These are phyloP conservation scores for Sinodicranocentrus sp. DNA, from an alignment of 2,888 invertebrate species.

Conservation along the genomic window DNA sequence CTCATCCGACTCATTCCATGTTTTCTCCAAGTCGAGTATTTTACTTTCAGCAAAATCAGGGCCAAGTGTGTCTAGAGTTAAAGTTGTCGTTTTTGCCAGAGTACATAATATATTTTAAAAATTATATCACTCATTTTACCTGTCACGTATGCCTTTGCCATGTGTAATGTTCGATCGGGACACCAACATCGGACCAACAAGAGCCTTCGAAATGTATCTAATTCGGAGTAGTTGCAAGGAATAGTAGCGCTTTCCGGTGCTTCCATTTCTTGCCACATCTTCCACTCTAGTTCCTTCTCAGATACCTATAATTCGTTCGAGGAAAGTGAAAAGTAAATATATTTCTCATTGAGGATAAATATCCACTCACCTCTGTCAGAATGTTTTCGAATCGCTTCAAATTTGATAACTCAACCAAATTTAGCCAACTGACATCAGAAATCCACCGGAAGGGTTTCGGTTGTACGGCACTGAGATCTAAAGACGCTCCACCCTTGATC, in stretches of 20 bases:
- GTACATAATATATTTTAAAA: too few species aligned
- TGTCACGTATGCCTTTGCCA: conserved; percentile 93
- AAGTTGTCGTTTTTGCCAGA: too few species aligned
- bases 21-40: conserved; percentile 92
- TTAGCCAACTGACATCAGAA: conserved; percentile 96
- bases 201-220: conserved; percentile 93
- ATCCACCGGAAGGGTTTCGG: conserved; percentile 98
- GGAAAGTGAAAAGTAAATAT: background rate
- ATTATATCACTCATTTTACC: too few species aligned
- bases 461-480: conserved; percentile 94
- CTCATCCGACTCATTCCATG: conserved; percentile 93
- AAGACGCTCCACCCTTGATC: conserved; percentile 95
- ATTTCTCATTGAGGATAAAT: background rate
- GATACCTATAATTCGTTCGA: conserved; percentile 84
- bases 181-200: conserved; percentile 95
- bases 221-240: conserved; percentile 91
- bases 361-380: conserved; percentile 83
- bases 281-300: conserved; percentile 92
- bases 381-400: conserved; percentile 89
- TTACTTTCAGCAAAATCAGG: conserved; percentile 93
- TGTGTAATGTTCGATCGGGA: conserved; percentile 95
- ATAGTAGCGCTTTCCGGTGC: conserved; percentile 94
- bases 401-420: conserved; percentile 95
- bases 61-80: conserved; percentile 86
- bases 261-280: conserved; percentile 93